A percentile compares a stretch with the other conserved stretches of the same genome.
Conservation (phyloP, 2,797 vertebrate genomes). For the Liparis tanakae region DNA sequence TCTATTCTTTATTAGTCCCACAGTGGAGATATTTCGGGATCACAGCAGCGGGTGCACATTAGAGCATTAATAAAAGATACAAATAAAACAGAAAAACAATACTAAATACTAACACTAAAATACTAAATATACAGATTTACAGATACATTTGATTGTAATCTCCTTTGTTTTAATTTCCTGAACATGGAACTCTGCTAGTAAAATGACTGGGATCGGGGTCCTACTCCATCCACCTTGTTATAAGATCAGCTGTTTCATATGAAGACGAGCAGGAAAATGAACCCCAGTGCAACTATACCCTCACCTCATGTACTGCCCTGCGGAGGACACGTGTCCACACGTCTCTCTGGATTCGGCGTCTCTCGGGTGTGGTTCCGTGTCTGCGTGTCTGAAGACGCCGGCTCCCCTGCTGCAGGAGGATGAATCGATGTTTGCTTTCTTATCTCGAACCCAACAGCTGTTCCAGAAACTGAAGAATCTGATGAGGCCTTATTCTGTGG, state of each 20-base stretch:
- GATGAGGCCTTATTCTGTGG: conserved; percentile 97
- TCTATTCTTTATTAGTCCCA: too few relatives aligned
- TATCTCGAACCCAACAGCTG: conserved; percentile 87
- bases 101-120: too few relatives aligned
- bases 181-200: background rate
- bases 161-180: conserved; percentile 20
- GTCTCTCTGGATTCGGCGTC: conserved; percentile 31
- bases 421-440: conserved; percentile 67
- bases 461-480: conserved; percentile 98
- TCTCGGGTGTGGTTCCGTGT: background rate
- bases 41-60: too few relatives aligned
- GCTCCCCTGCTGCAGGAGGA: conserved; percentile 45
- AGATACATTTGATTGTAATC: background rate
- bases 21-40: too few relatives aligned
- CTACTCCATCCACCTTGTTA: background rate
- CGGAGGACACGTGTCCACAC: conserved; percentile 3
- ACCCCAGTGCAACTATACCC: background rate
- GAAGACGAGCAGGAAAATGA: conserved; percentile 5
- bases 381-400: conserved; percentile 28
- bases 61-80: too few relatives aligned
- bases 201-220: background rate
- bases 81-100: too few relatives aligned
- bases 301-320: conserved; percentile 22
- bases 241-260: background rate
- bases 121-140: too few relatives aligned